phyloP scores from a whole-genome alignment of 2,113 vertebrate genomes.

The Lynx canadensis region DNA sequence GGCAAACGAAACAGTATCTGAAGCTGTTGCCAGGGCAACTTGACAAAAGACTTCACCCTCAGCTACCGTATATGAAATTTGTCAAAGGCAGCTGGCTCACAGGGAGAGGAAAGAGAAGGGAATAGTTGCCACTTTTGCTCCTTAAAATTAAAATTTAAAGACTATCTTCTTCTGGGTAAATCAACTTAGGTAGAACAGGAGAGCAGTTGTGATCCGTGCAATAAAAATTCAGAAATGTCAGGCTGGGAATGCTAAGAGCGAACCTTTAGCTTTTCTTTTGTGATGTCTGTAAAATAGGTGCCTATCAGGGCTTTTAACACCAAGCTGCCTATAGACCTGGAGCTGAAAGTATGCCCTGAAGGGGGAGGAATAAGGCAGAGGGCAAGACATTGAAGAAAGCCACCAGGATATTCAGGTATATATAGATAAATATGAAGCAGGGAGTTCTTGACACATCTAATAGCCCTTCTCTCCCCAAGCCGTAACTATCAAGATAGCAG shows the following conservation, averaged over 20 bases:
- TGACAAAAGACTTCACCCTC: slow-evolving; percentile 58
- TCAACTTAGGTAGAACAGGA: neutral
- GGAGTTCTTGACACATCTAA: neutral
- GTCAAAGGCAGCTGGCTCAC: slow-evolving; percentile 55
- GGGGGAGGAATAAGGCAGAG: neutral
- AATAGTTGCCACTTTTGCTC: neutral
- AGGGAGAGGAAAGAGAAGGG: neutral
- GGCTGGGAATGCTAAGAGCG: neutral
- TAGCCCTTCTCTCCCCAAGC: neutral
- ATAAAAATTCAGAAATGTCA: neutral
- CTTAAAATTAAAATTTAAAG: neutral
- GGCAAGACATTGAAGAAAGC: neutral
- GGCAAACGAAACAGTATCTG: slow-evolving; percentile 48
- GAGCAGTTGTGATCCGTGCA: neutral
- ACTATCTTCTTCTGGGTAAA: slow-evolving; percentile 12
- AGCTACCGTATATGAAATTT: slow-evolving; percentile 30
- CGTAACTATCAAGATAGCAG: neutral
- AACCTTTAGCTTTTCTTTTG: neutral
- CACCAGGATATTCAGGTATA: accelerated
- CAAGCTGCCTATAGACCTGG: neutral
- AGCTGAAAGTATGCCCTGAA: neutral
- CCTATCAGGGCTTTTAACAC: neutral
- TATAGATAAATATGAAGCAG: neutral
- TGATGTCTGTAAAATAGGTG: neutral
- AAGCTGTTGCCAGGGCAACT: slow-evolving; percentile 71